Evolutionary conservation across 2,888 invertebrate genomes (phyloP).

Genomic region (Platycheirus rosarum): DNA sequence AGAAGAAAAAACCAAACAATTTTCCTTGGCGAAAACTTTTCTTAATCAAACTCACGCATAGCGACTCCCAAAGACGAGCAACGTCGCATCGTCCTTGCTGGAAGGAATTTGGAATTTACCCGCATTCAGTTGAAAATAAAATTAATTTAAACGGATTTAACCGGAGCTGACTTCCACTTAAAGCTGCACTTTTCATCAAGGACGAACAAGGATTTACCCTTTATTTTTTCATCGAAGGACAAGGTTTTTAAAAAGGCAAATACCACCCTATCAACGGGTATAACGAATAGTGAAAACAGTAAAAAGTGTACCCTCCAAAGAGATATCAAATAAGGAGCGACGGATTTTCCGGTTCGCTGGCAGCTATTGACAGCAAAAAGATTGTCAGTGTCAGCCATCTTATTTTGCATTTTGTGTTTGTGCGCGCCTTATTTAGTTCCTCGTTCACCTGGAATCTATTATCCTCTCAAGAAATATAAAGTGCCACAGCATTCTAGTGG

Average conservation of each 20-base stretch:
- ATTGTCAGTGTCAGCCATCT: slow-evolving; percentile 66
- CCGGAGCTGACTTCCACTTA: slow-evolving; percentile 34
- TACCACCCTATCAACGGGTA: slow-evolving; percentile 25
- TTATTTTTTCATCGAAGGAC: slow-evolving; percentile 10
- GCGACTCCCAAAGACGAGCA: background rate
- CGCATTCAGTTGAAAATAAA: slow-evolving; percentile 31
- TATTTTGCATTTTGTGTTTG: slow-evolving; percentile 63
- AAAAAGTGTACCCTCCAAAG: slow-evolving; percentile 37
- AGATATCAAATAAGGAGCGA: slow-evolving; percentile 49
- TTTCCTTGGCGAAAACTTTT: slow-evolving; percentile 12
- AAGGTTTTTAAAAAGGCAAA: slow-evolving; percentile 36
- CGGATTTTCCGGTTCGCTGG: slow-evolving; percentile 22
- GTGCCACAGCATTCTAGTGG: slow-evolving; percentile 48
- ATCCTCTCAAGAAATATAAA: slow-evolving; percentile 54
- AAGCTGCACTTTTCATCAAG: slow-evolving; percentile 38
- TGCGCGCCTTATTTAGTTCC: slow-evolving; percentile 39
- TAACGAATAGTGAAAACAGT: slow-evolving; percentile 25
- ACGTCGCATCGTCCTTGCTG: background rate
- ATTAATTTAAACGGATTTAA: slow-evolving; percentile 58
- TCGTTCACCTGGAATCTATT: slow-evolving; percentile 67
- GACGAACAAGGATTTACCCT: slow-evolving; percentile 16
- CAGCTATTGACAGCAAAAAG: slow-evolving; percentile 31
- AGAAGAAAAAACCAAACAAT: slow-evolving; percentile 4
- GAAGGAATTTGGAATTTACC: slow-evolving; percentile 15
- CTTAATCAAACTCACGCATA: slow-evolving; percentile 22